phyloP scores from a whole-genome alignment of 2,888 invertebrate species.

The Caenorhabditis angaria region DNA sequence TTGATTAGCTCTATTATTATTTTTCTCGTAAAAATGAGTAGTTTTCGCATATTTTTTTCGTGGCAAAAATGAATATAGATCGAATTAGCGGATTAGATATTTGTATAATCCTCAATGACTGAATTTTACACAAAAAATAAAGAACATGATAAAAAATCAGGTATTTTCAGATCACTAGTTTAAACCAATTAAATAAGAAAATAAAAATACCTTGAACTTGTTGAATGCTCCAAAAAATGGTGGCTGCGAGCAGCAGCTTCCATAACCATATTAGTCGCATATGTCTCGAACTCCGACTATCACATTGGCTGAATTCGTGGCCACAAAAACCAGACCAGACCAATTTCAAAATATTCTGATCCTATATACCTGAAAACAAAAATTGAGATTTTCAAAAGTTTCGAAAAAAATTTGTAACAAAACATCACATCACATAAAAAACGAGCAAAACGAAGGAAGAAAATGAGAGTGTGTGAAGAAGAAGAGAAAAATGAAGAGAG shows the following conservation, averaged over 20 bases:
- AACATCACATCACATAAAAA: neutral
- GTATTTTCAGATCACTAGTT: too few species aligned
- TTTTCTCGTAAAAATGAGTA: neutral
- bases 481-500: neutral
- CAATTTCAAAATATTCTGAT: neutral
- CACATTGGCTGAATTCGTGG: neutral
- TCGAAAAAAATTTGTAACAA: neutral
- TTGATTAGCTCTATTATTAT: constrained; percentile 1
- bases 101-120: neutral
- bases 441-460: neutral
- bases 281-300: neutral
- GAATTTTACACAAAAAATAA: neutral
- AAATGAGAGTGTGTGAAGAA: neutral
- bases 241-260: neutral
- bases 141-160: neutral
- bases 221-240: neutral
- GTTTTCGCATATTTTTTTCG: too few species aligned
- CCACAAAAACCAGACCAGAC: too few species aligned
- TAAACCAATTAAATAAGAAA: neutral
- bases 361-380: neutral
- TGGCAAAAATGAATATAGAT: neutral
- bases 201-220: neutral
- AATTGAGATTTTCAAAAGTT: neutral
- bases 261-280: neutral
- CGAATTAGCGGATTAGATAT: neutral